phyloP scores from a whole-genome alignment of 2,888 invertebrate species.

The Andrena flavipes region DNA sequence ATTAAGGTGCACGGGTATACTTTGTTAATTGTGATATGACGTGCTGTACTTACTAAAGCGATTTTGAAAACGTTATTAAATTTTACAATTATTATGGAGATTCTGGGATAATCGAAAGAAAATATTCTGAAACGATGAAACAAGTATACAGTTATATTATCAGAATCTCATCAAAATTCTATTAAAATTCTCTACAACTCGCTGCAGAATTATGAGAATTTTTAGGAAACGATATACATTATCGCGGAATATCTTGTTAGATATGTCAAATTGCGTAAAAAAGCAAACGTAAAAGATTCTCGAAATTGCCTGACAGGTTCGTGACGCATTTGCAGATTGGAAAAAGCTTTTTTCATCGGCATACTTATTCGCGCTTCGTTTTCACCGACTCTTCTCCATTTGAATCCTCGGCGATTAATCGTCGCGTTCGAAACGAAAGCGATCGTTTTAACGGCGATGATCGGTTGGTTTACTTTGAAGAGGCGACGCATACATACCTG shows the following conservation, averaged over 20 bases:
- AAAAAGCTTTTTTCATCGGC: conserved; percentile 22
- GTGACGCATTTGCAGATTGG: conserved; percentile 14
- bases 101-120: conserved; percentile 20
- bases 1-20: conserved; percentile 11
- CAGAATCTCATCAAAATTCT: conserved; percentile 12
- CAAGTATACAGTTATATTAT: background rate
- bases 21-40: conserved; percentile 20
- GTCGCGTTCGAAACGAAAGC: conserved; percentile 60
- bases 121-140: conserved; percentile 12
- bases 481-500: conserved; percentile 63
- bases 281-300: background rate
- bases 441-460: conserved; percentile 65
- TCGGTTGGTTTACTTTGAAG: conserved; percentile 74
- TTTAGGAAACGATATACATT: background rate
- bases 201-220: background rate
- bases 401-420: conserved; percentile 66
- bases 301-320: background rate
- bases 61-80: conserved; percentile 31
- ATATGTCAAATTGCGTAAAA: no score
- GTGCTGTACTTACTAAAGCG: background rate
- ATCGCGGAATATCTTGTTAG: background rate
- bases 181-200: background rate
- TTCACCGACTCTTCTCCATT: conserved; percentile 37
- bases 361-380: conserved; percentile 32
- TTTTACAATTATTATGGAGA: conserved; percentile 35